phyloP scores from a whole-genome alignment of 2,113 vertebrate genomes.

The Amphilophus citrinellus region DNA sequence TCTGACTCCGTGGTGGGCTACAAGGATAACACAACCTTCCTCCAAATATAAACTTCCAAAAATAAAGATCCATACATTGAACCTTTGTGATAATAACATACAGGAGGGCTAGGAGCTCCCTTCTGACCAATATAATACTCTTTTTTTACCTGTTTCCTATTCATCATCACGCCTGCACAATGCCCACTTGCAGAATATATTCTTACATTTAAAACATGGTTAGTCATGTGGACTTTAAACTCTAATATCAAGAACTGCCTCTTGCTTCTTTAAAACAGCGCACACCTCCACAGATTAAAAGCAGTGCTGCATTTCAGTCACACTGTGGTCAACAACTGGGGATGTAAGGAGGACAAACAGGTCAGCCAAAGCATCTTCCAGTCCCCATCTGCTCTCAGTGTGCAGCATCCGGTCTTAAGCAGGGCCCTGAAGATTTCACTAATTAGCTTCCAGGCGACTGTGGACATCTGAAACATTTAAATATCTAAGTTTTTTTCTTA shows the following conservation, averaged over 20 bases:
- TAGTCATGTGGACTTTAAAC: neutral
- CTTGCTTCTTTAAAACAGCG: conserved; percentile 28
- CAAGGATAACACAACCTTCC: conserved; percentile 7
- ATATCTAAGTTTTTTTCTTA: conserved; percentile 13
- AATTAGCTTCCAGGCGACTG: conserved; percentile 63
- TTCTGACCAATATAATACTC: conserved; percentile 35
- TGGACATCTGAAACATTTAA: conserved; percentile 59
- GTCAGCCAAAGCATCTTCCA: conserved; percentile 73
- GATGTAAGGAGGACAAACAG: conserved; percentile 55
- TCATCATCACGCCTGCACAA: conserved; percentile 39
- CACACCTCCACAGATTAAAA: conserved; percentile 30
- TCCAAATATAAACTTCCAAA: conserved; percentile 19
- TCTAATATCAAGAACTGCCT: conserved; percentile 11
- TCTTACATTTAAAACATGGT: conserved; percentile 18
- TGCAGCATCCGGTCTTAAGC: conserved; percentile 66
- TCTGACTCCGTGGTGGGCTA: neutral
- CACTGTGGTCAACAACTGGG: conserved; percentile 54
- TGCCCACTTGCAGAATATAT: conserved; percentile 17
- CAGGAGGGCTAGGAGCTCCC: conserved; percentile 7
- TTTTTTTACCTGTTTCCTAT: conserved; percentile 48
- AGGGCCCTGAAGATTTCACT: conserved; percentile 63
- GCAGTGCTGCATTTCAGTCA: conserved; percentile 39
- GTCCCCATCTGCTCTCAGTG: conserved; percentile 72
- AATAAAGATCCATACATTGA: conserved; percentile 40
- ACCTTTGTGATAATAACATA: conserved; percentile 28